A percentile compares a stretch with the other conserved stretches of the same genome.
Evolutionary conservation across 2,888 invertebrate species (phyloP).

Genomic region (Brassicogethes aeneus): DNA sequence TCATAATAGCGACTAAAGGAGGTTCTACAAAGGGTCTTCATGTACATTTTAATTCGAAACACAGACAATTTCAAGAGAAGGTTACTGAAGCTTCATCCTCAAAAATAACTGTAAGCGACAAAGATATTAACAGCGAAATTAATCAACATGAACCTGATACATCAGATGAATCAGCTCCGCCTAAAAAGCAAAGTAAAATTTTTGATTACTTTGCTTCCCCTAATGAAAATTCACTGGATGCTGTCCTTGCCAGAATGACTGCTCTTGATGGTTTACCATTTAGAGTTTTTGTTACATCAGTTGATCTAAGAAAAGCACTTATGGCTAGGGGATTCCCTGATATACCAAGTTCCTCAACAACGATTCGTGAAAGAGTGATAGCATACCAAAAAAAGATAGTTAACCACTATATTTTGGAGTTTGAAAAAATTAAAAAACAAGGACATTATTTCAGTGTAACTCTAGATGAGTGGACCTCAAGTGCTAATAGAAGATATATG

Average conservation of each 20-base stretch:
- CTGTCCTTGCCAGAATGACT: constrained; percentile 8
- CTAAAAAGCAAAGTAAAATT: constrained; percentile 5
- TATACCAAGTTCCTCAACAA: neutral
- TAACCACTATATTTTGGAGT: neutral
- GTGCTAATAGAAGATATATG: constrained; percentile 7
- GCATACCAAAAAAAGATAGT: neutral
- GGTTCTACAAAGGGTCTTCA: constrained; percentile 6
- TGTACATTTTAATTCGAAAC: constrained; percentile 4
- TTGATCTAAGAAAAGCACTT: constrained; percentile 6
- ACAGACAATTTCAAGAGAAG: constrained; percentile 1
- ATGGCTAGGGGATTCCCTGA: neutral
- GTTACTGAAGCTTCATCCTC: neutral
- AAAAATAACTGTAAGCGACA: constrained; percentile 1
- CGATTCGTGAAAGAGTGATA: neutral
- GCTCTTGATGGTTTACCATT: constrained; percentile 7
- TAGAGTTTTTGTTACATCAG: constrained; percentile 7
- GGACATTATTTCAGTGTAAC: constrained; percentile 3
- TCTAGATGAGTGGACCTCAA: constrained; percentile 10
- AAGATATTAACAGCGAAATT: neutral
- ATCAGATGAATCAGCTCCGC: neutral
- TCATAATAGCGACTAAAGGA: constrained; percentile 3
- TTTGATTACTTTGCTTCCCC: constrained; percentile 7
- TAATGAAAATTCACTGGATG: constrained; percentile 4
- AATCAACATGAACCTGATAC: neutral
- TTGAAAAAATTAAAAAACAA: neutral